Conservation (phyloP, 2,888 invertebrate species). For the Chrysolina haemoptera region DNA sequence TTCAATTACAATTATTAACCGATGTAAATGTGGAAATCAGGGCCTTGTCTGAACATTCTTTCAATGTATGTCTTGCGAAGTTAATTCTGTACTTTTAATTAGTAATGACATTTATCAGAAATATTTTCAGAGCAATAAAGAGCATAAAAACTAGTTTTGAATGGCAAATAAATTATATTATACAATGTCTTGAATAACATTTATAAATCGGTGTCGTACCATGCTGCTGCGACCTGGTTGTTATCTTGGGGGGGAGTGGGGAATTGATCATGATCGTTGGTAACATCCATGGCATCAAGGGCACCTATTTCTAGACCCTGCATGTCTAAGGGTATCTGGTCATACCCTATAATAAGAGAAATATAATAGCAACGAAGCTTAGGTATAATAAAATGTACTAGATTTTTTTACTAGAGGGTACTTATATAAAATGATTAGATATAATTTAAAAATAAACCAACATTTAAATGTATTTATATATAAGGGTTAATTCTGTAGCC, state of each 20-base stretch:
- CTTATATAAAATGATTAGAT: too few species aligned
- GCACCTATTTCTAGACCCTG: slow-evolving; percentile 92
- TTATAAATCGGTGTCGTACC: slow-evolving; percentile 98
- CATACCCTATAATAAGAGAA: slow-evolving; percentile 82
- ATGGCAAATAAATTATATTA: slow-evolving; percentile 26
- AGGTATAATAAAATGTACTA: too few species aligned
- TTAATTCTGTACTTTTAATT: neutral
- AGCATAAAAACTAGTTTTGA: neutral
- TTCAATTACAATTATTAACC: too few species aligned
- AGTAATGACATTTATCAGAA: neutral
- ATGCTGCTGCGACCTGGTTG: slow-evolving; percentile 94
- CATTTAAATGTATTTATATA: too few species aligned
- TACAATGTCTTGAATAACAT: slow-evolving; percentile 14
- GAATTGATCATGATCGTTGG: slow-evolving; percentile 82
- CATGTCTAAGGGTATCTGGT: slow-evolving; percentile 98
- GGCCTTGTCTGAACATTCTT: too few species aligned
- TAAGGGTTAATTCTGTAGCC: too few species aligned
- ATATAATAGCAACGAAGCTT: neutral
- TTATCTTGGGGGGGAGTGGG: slow-evolving; percentile 90
- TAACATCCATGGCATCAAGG: slow-evolving; percentile 90
- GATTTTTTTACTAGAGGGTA: too few species aligned
- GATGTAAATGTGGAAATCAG: too few species aligned
- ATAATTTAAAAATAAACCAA: too few species aligned
- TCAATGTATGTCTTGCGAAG: neutral
- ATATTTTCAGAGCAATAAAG: slow-evolving; percentile 4